Evolutionary conservation across 1,140 invertebrate species (phyloP), one percentile per base, ranked within the genome.

Genomic region (Hylyphantes graminicola): DNA sequence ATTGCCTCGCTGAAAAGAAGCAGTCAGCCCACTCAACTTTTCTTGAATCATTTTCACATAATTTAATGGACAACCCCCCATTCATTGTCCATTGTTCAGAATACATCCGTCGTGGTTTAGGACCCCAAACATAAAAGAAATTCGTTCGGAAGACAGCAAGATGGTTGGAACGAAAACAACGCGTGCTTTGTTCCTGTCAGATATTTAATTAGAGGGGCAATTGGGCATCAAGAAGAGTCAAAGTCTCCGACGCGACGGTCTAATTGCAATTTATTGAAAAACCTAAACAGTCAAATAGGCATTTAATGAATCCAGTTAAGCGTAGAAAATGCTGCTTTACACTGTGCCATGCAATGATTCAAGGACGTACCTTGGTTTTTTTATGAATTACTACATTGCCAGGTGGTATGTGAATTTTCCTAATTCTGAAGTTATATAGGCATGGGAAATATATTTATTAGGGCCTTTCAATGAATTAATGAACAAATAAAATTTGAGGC

Each of bases 211-310:
- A 17, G 57, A 61, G 57, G 57, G 17, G 57, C 17, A 61, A 61
- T 17, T 61, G 57, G 57, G 17, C 57, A 61, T 35, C 35, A 35
- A 35, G 35, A 35, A 35, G 35, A 1, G 2, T 35, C 35, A 35
- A 35, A 35, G 35, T 35, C 35, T 35, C 35, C 35, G 35, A 35
- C 17, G 12, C 57, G 57, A 61, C 57, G 57, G 12, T 61, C 57
- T 61, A 61, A 61, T 61, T 61, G 57, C 57, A 17, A 61, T 61
- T 61, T 61, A 61, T 61, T 61, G 57, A 15, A 61, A 61, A 61
- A 61, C 12, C 57, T 15, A 61, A 12, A 61, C 12, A 61, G 57
- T 61, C 57, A 17, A 15, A 17, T 12, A 17, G 57, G 12, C 57
- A 15, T 61, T 61, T 61, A 61, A 61, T 61, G 17, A 61, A 35